Conservation (phyloP, 1,140 invertebrate species). For the Drosophila malerkotliana region DNA sequence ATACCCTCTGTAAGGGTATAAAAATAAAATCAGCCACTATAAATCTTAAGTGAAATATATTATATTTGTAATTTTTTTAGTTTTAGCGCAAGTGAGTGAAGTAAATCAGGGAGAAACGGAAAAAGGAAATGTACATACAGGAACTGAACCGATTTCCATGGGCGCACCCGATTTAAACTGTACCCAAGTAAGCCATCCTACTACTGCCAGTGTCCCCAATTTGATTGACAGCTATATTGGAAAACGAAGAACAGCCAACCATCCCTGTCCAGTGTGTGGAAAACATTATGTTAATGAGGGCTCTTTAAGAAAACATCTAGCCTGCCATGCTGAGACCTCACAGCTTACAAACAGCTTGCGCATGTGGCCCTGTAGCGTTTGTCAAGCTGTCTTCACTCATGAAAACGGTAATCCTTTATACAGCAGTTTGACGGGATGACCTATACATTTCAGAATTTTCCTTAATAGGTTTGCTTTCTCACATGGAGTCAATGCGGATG, state of each 20-base stretch:
- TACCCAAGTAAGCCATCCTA: conserved; percentile 21
- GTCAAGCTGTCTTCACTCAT: conserved; percentile 96
- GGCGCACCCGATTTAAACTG: conserved; percentile 51
- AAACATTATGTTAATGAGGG: conserved; percentile 98
- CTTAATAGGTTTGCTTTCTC: conserved; percentile 91
- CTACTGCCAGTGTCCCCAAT: conserved; percentile 26
- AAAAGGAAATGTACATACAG: conserved; percentile 16
- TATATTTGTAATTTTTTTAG: conserved; percentile 12
- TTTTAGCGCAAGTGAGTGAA: conserved; percentile 49
- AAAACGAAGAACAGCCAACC: conserved; percentile 95
- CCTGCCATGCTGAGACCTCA: conserved; percentile 95
- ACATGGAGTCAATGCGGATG: conserved; percentile 98
- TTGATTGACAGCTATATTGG: conserved; percentile 91
- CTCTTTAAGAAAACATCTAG: conserved; percentile 94
- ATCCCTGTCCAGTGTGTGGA: conserved; percentile 96
- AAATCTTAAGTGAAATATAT: not conserved
- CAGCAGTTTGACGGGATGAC: not conserved
- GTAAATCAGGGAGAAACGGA: conserved; percentile 14
- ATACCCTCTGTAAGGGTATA: too few species aligned
- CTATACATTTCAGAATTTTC: conserved; percentile 49
- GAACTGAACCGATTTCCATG: conserved; percentile 18
- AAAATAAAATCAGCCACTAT: too few species aligned
- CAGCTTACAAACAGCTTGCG: conserved; percentile 93
- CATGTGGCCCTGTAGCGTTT: conserved; percentile 97
- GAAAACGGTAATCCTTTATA: conserved; percentile 90